A percentile compares a stretch with the other conserved stretches of the same genome.
Conservation (phyloP, 35 echinoderm and acorn worm species). For the Chiridota heheva region DNA sequence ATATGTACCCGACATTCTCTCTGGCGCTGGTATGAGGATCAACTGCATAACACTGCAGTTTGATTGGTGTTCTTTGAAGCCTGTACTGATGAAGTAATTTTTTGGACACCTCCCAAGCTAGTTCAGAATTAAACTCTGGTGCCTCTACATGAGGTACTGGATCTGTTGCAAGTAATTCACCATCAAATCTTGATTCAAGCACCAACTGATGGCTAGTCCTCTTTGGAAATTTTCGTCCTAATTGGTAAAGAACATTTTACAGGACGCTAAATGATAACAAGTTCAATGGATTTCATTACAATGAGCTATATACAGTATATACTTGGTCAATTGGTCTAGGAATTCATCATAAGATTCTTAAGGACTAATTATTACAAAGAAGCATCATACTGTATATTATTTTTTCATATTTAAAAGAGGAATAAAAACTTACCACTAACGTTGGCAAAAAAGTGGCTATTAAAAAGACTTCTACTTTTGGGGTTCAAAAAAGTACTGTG, state of each 20-base stretch:
- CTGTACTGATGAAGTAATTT: slow-evolving; percentile 85
- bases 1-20: slow-evolving; percentile 80
- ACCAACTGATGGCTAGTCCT: slow-evolving; percentile 61
- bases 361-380: too few species aligned
- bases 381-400: too few species aligned
- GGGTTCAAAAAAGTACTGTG: too few species aligned
- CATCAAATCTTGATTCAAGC: slow-evolving; percentile 88
- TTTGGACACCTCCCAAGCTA: slow-evolving; percentile 89
- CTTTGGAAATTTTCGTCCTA: slow-evolving; percentile 90
- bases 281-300: too few species aligned
- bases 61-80: slow-evolving; percentile 90
- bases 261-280: too few species aligned
- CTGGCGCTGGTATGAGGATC: slow-evolving; percentile 47
- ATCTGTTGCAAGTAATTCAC: slow-evolving; percentile 83
- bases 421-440: too few species aligned
- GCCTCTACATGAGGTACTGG: slow-evolving; percentile 64
- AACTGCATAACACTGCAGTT: slow-evolving; percentile 81
- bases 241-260: neutral
- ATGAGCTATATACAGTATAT: too few species aligned
- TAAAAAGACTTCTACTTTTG: too few species aligned
- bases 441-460: too few species aligned
- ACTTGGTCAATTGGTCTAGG: too few species aligned
- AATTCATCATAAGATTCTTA: too few species aligned
- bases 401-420: too few species aligned
- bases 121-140: slow-evolving; percentile 82